phyloP scores from a whole-genome alignment of 2,888 invertebrate genomes.

The Rutpela maculata region DNA sequence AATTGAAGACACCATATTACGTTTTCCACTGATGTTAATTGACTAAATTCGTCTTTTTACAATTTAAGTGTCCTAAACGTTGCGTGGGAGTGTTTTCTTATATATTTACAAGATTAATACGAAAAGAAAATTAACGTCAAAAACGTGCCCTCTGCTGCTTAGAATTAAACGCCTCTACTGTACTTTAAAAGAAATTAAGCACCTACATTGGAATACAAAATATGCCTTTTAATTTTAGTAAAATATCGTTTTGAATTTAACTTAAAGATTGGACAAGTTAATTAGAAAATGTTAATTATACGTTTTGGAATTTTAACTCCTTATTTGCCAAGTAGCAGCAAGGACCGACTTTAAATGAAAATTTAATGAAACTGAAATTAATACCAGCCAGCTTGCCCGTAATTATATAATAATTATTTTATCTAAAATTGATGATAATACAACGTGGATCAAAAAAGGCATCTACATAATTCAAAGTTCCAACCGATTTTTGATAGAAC shows the following conservation, averaged over 20 bases:
- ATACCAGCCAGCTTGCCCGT: background rate
- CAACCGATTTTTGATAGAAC: too few relatives aligned
- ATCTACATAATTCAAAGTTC: too few relatives aligned
- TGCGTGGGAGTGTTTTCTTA: background rate
- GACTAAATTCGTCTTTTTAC: background rate
- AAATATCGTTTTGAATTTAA: background rate
- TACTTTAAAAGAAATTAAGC: background rate
- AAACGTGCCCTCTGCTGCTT: background rate
- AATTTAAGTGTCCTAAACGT: background rate
- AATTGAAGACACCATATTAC: too few relatives aligned
- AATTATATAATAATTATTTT: slow-evolving; percentile 2
- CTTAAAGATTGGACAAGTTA: background rate
- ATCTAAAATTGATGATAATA: background rate
- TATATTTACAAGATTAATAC: background rate
- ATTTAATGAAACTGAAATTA: slow-evolving; percentile 7
- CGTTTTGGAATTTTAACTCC: slow-evolving; percentile 1
- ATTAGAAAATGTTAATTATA: slow-evolving; percentile 7
- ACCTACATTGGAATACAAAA: background rate
- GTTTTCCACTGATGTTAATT: too few relatives aligned
- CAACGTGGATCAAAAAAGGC: background rate
- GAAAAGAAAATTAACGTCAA: slow-evolving; percentile 1
- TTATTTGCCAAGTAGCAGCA: background rate
- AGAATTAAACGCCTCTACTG: background rate
- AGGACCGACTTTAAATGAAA: background rate
- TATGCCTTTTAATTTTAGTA: slow-evolving; percentile 1